A percentile compares a stretch with the other conserved stretches of the same genome.
These are phyloP conservation scores for Lumbricus terrestris DNA, from an alignment of 2,888 invertebrate genomes.

Conservation along the genomic window DNA sequence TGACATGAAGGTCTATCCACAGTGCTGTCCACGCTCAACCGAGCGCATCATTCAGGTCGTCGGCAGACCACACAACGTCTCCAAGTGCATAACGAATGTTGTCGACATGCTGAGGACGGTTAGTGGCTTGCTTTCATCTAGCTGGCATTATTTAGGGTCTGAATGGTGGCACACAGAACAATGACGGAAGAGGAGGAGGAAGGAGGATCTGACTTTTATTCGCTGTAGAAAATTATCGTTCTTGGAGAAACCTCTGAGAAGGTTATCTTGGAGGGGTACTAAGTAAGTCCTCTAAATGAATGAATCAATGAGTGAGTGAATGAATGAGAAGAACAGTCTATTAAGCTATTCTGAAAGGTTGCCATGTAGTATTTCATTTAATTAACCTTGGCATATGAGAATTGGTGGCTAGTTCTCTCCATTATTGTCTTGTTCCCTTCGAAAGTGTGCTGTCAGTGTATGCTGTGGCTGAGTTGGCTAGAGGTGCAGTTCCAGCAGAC, in stretches of 20 bases:
- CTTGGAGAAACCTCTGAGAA: too few species aligned
- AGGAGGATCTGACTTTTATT: background rate
- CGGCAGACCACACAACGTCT: conserved; percentile 22
- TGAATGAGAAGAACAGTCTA: background rate
- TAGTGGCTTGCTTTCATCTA: background rate
- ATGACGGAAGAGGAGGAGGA: background rate
- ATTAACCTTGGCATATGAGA: too few species aligned
- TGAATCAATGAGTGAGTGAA: too few species aligned
- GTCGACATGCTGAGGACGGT: conserved; percentile 27
- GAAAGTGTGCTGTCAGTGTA: too few species aligned
- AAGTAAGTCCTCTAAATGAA: too few species aligned
- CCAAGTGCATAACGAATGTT: conserved; percentile 24
- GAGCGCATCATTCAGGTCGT: conserved; percentile 27
- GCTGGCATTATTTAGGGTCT: background rate
- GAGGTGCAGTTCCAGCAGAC: too few species aligned
- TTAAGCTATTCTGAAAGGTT: too few species aligned
- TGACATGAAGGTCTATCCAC: conserved; percentile 29
- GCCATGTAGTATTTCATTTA: too few species aligned
- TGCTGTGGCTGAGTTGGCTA: too few species aligned
- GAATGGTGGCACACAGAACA: background rate
- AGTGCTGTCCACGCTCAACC: conserved; percentile 29
- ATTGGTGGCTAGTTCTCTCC: too few species aligned
- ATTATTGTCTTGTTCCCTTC: too few species aligned
- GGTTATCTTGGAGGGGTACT: too few species aligned
- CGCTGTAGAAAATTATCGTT: background rate